Conservation (phyloP, 2,888 invertebrate genomes). For the Bedellia somnulentella region DNA sequence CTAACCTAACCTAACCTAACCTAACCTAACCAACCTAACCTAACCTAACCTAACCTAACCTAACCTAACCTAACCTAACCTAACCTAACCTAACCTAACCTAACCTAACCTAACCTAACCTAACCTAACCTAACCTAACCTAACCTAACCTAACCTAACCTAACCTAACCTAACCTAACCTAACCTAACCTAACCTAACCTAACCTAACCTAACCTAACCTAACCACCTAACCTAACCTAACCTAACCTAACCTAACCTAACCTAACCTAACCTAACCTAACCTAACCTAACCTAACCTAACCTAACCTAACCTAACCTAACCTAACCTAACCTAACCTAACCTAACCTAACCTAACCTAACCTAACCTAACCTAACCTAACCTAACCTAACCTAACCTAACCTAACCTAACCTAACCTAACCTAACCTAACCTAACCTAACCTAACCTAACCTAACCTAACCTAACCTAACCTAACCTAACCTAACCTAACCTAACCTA, state of each 20-base stretch:
- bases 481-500: constrained; percentile 8
- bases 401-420: constrained; percentile 7
- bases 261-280: constrained; percentile 5
- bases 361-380: constrained; percentile 7
- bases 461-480: constrained; percentile 6
- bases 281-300: constrained; percentile 5
- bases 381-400: constrained; percentile 8
- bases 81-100: constrained; percentile 4
- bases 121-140: constrained; percentile 4
- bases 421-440: constrained; percentile 6
- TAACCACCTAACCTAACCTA: constrained; percentile 5
- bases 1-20: constrained; percentile 7
- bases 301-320: constrained; percentile 5
- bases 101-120: constrained; percentile 4
- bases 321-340: constrained; percentile 5
- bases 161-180: constrained; percentile 4
- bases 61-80: constrained; percentile 4
- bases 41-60: constrained; percentile 6
- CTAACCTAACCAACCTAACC: constrained; percentile 6
- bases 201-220: constrained; percentile 6
- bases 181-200: constrained; percentile 6
- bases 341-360: constrained; percentile 6
- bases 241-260: constrained; percentile 5
- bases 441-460: constrained; percentile 8
- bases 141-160: constrained; percentile 4